Percentiles rank a stretch among this genome's conserved stretches.
phyloP scores from a whole-genome alignment of 2,888 invertebrate species.

The Drosophila stalkeri region DNA sequence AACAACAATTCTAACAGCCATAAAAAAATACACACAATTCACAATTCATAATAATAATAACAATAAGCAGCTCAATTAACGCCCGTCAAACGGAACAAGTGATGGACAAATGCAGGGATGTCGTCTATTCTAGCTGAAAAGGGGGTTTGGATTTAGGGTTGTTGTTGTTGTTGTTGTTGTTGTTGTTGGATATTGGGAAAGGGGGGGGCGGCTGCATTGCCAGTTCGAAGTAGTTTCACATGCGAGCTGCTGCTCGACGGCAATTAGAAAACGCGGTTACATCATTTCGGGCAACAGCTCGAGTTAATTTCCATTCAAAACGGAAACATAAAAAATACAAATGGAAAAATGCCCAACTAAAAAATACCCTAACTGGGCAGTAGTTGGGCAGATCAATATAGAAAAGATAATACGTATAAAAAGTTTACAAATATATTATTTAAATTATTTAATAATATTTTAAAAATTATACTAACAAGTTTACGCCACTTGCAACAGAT shows the following conservation, averaged over 20 bases:
- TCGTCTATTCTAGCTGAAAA: background rate
- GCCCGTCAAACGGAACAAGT: conserved; percentile 51
- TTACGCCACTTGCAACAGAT: background rate
- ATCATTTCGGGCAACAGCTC: conserved; percentile 62
- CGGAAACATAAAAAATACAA: conserved; percentile 47
- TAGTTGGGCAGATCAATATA: background rate
- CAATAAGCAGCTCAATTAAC: conserved; percentile 78
- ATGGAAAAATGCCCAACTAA: background rate
- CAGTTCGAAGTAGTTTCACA: conserved; percentile 70
- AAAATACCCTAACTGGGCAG: background rate
- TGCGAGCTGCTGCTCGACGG: conserved; percentile 48
- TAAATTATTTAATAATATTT: too few relatives aligned
- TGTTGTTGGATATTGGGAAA: background rate
- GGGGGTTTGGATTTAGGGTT: background rate
- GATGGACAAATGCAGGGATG: conserved; percentile 3
- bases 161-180: background rate
- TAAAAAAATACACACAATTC: conserved; percentile 12
- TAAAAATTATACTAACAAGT: too few relatives aligned
- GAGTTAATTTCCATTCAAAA: conserved; percentile 69
- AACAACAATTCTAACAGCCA: conserved; percentile 3
- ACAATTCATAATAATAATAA: conserved; percentile 39
- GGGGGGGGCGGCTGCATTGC: conserved; percentile 46
- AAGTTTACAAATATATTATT: too few relatives aligned
- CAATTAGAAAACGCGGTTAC: conserved; percentile 74
- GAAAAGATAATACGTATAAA: too few relatives aligned